phyloP scores from a whole-genome alignment of 2,797 vertebrate genomes.

The Lacerta bilineata region DNA sequence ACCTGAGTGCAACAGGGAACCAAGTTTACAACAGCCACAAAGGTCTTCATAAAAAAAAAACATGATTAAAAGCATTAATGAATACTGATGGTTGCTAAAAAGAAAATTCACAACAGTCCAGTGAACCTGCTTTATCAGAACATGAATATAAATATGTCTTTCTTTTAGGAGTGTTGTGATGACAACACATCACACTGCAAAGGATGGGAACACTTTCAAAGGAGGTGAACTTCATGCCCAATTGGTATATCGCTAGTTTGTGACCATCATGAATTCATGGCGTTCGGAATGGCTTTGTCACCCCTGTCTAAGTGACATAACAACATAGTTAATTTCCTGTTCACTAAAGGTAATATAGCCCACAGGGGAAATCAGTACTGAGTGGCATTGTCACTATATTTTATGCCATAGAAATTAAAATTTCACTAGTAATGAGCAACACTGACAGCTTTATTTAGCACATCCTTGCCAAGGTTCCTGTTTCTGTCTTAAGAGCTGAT shows the following conservation, averaged over 20 bases:
- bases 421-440: neutral
- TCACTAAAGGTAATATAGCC: neutral
- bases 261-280: neutral
- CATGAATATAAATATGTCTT: neutral
- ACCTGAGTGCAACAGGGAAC: no score
- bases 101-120: neutral
- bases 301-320: neutral
- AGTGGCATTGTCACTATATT: neutral
- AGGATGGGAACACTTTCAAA: neutral
- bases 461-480: neutral
- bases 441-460: fast-evolving
- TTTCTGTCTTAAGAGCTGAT: neutral
- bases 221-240: neutral
- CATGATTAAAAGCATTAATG: no score
- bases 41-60: no score
- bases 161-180: neutral
- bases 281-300: neutral
- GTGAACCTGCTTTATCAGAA: no score
- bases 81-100: neutral
- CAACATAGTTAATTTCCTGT: neutral
- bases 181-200: neutral
- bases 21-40: no score
- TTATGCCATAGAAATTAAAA: neutral
- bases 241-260: neutral
- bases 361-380: no score